Base-by-base conservation (phyloP, 1,140 invertebrate species). In the Tetramorium simillimum region DNA sequence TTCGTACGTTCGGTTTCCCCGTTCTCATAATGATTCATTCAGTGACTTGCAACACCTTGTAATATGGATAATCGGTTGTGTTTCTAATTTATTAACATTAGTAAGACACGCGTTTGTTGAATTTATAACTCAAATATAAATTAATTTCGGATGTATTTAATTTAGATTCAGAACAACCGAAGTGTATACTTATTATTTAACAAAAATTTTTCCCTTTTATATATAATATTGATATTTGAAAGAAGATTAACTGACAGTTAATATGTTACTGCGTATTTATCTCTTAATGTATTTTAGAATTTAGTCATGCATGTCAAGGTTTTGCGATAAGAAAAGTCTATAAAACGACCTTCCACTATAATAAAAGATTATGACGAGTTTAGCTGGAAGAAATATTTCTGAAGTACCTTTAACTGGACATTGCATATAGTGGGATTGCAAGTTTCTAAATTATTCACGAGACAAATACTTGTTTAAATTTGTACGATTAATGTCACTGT, bases 281-380 rank as follows among this genome's bases (percentile, higher is more conserved):
- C 56, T 70, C 10, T 53, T 33, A 33, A 33, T 33, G 3, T 33
- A 9, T 28, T 73, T 60, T 28, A 49, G 37, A 84, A 37, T 75
- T 84, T 84, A 75, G 28, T 84, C 69, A 75, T 37, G 24, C 69
- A 16, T 46, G 6, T 81, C 77, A 75, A 84, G 69, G 69, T 60
- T 28, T 60, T 18, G 21, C 53, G 4, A 60, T 6, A 24, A 60
- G n/a, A 46, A 60, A 46, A 49, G 53, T 84, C 53, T 46, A 75
- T 75, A 75, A 62, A 28, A 46, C 9, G 43, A 60, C 53, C 24
- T 84, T 60, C 24, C 24, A 24, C 9, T 3, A 46, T 33, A 73
- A 40, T 6, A 21, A 33, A 37, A 84, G 9, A 24, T 49, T 75
- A 37, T 37, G 14, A 37, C 49, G 40, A 14, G 18, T 60, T 72